Evolutionary conservation across 2,113 vertebrate species (phyloP).

Genomic region (Herpetotheres cachinnans): DNA sequence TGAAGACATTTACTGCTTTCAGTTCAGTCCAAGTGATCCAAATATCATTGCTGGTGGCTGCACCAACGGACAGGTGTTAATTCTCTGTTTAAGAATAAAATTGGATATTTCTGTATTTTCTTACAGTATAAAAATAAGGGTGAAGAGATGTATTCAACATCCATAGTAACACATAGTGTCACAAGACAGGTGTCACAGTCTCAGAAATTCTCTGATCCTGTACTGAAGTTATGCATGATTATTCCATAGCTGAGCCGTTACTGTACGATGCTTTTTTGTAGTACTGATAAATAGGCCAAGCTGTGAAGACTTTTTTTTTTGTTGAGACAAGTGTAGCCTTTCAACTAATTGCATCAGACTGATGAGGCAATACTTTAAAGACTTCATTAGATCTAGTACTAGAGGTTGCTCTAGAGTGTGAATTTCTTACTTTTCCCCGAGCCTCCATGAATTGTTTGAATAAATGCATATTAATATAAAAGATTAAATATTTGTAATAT

Average conservation of each 20-base stretch:
- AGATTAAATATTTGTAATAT: not conserved
- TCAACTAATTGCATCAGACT: not conserved
- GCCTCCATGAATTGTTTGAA: not conserved
- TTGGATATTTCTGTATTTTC: not conserved
- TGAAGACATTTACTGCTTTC: conserved; percentile 86
- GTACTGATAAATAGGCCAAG: not conserved
- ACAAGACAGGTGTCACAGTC: not conserved
- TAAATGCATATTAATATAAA: not conserved
- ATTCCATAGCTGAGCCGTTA: not conserved
- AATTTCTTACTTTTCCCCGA: not conserved
- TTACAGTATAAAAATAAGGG: not conserved
- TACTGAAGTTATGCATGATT: not conserved
- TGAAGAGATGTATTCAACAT: not conserved
- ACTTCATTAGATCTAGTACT: not conserved
- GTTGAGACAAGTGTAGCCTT: not conserved
- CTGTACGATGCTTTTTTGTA: not conserved
- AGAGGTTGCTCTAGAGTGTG: too few species aligned
- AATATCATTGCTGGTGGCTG: conserved; percentile 92
- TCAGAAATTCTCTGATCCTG: not conserved
- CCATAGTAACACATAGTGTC: not conserved
- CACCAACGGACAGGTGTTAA: conserved; percentile 87
- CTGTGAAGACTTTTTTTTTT: not conserved
- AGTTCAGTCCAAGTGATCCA: conserved; percentile 88
- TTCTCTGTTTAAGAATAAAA: not conserved
- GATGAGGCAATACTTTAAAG: not conserved